Evolutionary conservation across 1,140 invertebrate genomes (phyloP).

Genomic region (Drosophila pseudoananassae): DNA sequence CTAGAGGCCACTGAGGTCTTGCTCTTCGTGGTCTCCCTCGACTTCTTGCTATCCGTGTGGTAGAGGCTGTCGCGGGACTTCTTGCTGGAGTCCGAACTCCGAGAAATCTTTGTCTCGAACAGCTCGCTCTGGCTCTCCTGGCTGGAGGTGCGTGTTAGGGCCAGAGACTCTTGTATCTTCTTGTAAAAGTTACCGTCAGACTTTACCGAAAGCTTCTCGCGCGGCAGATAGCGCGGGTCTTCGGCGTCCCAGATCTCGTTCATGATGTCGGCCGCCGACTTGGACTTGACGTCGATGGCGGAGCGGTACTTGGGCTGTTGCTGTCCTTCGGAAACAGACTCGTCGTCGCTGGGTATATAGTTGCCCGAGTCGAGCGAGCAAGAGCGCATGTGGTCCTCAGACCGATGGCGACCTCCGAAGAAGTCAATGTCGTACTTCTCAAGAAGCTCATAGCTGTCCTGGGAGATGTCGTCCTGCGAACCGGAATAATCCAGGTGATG

Average conservation of each 20-base stretch:
- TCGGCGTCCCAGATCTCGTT: constrained; percentile 88
- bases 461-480: constrained; percentile 93
- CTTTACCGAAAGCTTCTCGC: constrained; percentile 88
- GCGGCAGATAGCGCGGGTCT: constrained; percentile 88
- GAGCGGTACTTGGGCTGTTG: constrained; percentile 83
- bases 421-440: constrained; percentile 90
- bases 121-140: constrained; percentile 88
- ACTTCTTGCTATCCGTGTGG: constrained; percentile 87
- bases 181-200: constrained; percentile 89
- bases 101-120: constrained; percentile 87
- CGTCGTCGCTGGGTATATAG: constrained; percentile 88
- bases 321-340: constrained; percentile 85
- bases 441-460: constrained; percentile 94
- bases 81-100: constrained; percentile 87
- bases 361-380: constrained; percentile 89
- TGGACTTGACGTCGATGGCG: constrained; percentile 85
- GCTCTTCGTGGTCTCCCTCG: constrained; percentile 86
- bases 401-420: constrained; percentile 81
- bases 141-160: constrained; percentile 87
- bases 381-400: constrained; percentile 85
- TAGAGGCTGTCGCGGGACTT: constrained; percentile 87
- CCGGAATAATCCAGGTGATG: constrained; percentile 86
- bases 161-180: constrained; percentile 86
- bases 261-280: constrained; percentile 85
- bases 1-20: constrained; percentile 87